Base-by-base conservation (phyloP, 2,113 vertebrate species). In the Garra rufa region DNA sequence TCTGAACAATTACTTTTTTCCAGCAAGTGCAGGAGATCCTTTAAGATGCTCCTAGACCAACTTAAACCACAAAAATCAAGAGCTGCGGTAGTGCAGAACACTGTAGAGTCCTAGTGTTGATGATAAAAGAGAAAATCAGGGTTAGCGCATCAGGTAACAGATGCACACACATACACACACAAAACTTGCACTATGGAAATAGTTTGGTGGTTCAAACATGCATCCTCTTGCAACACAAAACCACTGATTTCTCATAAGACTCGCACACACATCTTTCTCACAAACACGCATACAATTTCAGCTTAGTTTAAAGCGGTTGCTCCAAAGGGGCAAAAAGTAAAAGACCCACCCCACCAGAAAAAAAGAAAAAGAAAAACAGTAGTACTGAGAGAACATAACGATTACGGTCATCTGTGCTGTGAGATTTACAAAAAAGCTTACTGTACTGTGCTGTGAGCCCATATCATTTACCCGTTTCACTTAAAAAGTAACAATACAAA, bases 401-500 rank as follows among this genome's bases (percentile, higher is more conserved):
- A 77, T 69, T 81, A 52, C 30, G 9, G 79, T 81, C 79, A 81
- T 55, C 79, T 70, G 79, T 81, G 79, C 65, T 34, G 44, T 70
- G 28, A 77, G 79, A 81, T 70, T 70, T 81, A 70, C 79, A 92
- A 92, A 90, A 92, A 91, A 93, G 92, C 91, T 94, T 93, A 92
- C 91, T 93, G 91, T 92, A 92, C 92, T 92, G 91, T 92, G 90
- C 92, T 92, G 90, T 92, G 90, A 92, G 92, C 92, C 86, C 92
- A 92, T 93, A 48, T 91, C 91, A 90, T 94, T 94, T 94, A 95
- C 95, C 94, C 94, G 94, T 95, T 95, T 94, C 87, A 82, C 93
- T 92, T 89, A 92, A 94, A 87, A 91, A 93, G 86, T 88, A 92
- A 88, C 91, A 89, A 91, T 89, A 73, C 85, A 83, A 89, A 30